phyloP scores from a whole-genome alignment of 2,797 vertebrate species.

The Toxotes lorentzi region DNA sequence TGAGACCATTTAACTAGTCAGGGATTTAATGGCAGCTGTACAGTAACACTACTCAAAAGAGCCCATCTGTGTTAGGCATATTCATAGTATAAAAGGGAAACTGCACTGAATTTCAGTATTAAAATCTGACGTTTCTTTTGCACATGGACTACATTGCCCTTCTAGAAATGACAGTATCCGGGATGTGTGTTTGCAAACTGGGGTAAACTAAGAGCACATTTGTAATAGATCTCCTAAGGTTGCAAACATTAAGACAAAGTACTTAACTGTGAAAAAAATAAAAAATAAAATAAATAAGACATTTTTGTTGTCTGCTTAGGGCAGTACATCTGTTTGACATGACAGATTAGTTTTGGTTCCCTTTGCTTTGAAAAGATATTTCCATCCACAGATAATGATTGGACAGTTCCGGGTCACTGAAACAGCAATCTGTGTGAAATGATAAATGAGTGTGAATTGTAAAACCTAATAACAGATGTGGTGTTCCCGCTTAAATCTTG shows the following conservation, averaged over 20 bases:
- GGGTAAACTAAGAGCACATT: conserved; percentile 3
- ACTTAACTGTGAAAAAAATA: background rate
- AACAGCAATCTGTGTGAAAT: conserved; percentile 34
- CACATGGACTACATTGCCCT: background rate
- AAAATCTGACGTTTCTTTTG: background rate
- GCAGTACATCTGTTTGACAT: conserved; percentile 37
- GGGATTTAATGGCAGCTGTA: conserved; percentile 39
- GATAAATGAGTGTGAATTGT: conserved; percentile 37
- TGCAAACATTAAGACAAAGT: conserved; percentile 27
- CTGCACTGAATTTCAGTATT: background rate
- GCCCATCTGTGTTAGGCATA: conserved; percentile 20
- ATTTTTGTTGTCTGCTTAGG: conserved; percentile 21
- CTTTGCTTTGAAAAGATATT: conserved; percentile 42
- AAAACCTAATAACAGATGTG: conserved; percentile 41
- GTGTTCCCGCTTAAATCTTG: conserved; percentile 24
- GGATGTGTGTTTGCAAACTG: conserved; percentile 3
- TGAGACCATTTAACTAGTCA: conserved; percentile 28
- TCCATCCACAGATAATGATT: conserved; percentile 38
- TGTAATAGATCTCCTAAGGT: background rate
- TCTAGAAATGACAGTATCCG: conserved; percentile 2
- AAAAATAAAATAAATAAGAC: background rate
- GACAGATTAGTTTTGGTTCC: conserved; percentile 47
- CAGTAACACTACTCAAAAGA: conserved; percentile 10
- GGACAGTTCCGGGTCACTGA: conserved; percentile 65
- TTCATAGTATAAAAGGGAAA: conserved; percentile 15